Base-by-base conservation (phyloP, 2,888 invertebrate species). In the Bembecia ichneumoniformis region DNA sequence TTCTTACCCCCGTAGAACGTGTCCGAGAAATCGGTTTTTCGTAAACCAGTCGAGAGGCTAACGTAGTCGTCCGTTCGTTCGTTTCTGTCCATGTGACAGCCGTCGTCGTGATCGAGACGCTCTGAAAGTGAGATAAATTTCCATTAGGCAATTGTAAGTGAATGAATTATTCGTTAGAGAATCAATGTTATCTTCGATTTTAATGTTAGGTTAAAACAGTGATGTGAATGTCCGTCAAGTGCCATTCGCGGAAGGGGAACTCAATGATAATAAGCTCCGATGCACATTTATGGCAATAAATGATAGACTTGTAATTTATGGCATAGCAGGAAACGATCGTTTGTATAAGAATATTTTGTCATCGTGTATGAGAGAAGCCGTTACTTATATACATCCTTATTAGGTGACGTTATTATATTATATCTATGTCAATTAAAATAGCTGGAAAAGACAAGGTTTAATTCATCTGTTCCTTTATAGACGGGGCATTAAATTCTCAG, bases 11-110 rank as follows among this genome's bases (percentile, higher is more conserved):
- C 79, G 77, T 90, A 89, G 70, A 92, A 87, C 60, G 90, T 88
- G 71, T 90, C 88, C 13, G 90, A 88, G 79, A 90, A 90, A 71
- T 91, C 91, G 0, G 92, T 93, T 76, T 92, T 93, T 15, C 93
- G 89, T 2, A 93, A 80, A 3, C 93, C 93, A 1, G 92, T 91
- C 62, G 90, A 90, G 58, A 91, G 89, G 62, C 92, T 90, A 49
- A 92, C 91, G 73, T 91, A 89, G 55, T 90, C 90, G 52, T 89
- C 89, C 3, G 68, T 65, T 56, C 76, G 74, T 51, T 82, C 83
- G 58, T 63, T 66, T 54, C 70, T 79, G 54, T 84, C 84, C 61
- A 75, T 67, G 55, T 76, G 78, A 57, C 81, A 82, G 68, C 80
- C 81, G 55, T 84, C 87, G 55, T 82, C 83, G 51, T 80, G 77